Conservation (phyloP, 1,140 invertebrate species). For the Ips typographus region DNA sequence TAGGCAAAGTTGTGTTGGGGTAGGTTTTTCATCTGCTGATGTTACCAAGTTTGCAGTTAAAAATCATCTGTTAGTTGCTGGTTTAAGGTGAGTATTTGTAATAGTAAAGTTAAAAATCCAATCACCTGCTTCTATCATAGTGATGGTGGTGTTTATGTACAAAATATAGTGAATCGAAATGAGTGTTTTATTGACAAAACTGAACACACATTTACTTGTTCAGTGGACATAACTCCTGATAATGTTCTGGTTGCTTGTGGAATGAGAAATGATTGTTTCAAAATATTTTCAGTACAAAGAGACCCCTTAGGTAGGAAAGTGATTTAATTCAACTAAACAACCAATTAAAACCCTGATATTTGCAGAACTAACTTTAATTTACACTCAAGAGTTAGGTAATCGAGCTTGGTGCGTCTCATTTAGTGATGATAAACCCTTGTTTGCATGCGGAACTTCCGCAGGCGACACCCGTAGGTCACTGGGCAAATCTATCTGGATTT, state of each 20-base stretch:
- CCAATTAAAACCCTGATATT: not conserved
- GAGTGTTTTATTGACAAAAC: slow-evolving; percentile 25
- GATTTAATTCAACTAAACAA: not conserved
- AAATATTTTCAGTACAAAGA: slow-evolving; percentile 28
- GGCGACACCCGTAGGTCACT: slow-evolving; percentile 20
- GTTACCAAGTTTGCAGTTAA: slow-evolving; percentile 41
- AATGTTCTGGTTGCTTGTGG: slow-evolving; percentile 24
- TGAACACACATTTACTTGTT: slow-evolving; percentile 27
- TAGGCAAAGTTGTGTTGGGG: slow-evolving; percentile 24
- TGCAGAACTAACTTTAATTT: slow-evolving; percentile 28
- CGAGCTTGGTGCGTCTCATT: slow-evolving; percentile 41
- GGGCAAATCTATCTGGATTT: slow-evolving; percentile 37
- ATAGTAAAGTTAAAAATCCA: not conserved
- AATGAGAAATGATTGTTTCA: slow-evolving; percentile 36
- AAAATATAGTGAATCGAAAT: slow-evolving; percentile 22
- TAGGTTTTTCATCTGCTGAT: slow-evolving; percentile 31
- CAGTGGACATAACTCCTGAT: slow-evolving; percentile 32
- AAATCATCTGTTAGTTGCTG: slow-evolving; percentile 37
- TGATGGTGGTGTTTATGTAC: slow-evolving; percentile 34
- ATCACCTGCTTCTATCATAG: slow-evolving; percentile 13
- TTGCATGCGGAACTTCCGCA: slow-evolving; percentile 43
- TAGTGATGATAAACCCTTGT: slow-evolving; percentile 24
- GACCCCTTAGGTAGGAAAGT: slow-evolving; percentile 24
- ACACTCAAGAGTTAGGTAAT: slow-evolving; percentile 29
- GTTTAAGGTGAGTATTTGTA: slow-evolving; percentile 32